Base-by-base conservation (phyloP, 1,140 invertebrate genomes). In the Nixonia krombeini region DNA sequence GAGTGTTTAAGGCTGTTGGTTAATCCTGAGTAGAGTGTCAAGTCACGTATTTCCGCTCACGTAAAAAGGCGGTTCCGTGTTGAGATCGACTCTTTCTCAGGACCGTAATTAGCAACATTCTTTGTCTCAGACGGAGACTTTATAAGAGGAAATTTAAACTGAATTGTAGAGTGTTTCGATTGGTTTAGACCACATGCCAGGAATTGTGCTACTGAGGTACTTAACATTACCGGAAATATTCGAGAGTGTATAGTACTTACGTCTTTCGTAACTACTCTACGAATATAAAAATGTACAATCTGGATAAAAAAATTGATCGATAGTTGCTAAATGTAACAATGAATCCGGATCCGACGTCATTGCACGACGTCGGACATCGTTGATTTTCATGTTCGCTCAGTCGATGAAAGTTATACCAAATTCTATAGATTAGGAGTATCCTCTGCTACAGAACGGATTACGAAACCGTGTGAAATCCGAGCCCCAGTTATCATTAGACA, bases 281-380 rank as follows among this genome's bases (percentile, higher is more conserved):
- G 17, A 68, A 62, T 68, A 68, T 68, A 68, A 68, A 68, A 68
- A 62, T 57, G 31, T 67, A 62, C 57, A 68, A 53, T 56, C 57
- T 41, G 52, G 47, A 47, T 59, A 63, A 69, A 49, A 69, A 69
- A 69, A 63, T 58, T 62, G 21, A 21, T 53, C 53, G 33, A 58
- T 69, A 69, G 28, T 59, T 25, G 13, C 49, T 63, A 21, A 69
- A 37, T 63, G 45, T 59, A 55, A 59, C 50, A 56, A 63, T 38
- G 49, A 59, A 51, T 26, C 45, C 45, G 55, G 42, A 50, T 55
- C 45, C 15, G 51, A 58, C 44, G 53, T 37, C 38, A 33, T 31
- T 25, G 1, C 13, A 28, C 47, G 52, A n/a, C 10, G 41, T 68
- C 37, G 40, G 52, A 53, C 46, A 44, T 38, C 37, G 41, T 47